phyloP scores from a whole-genome alignment of 2,797 vertebrate species.

The Neostethus bicornis region DNA sequence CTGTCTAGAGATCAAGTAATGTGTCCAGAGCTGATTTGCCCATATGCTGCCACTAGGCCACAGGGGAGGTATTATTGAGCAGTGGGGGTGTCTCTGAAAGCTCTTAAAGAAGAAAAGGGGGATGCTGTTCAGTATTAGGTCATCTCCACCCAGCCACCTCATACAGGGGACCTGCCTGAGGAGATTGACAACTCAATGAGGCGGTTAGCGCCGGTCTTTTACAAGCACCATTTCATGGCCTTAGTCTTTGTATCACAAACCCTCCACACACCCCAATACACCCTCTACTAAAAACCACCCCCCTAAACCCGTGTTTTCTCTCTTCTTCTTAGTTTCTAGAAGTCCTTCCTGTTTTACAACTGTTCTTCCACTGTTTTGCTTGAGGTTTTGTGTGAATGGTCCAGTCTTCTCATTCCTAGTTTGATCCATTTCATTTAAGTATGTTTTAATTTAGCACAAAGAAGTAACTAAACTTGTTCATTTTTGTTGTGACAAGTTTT shows the following conservation, averaged over 20 bases:
- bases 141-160: conserved; percentile 67
- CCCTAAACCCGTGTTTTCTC: conserved; percentile 13
- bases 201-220: conserved; percentile 68
- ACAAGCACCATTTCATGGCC: conserved; percentile 75
- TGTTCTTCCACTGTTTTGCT: conserved; percentile 15
- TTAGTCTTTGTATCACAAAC: conserved; percentile 64
- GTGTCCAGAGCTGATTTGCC: conserved; percentile 28
- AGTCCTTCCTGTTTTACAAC: conserved; percentile 5
- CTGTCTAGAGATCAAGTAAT: conserved; percentile 19
- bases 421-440: not conserved
- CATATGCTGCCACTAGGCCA: conserved; percentile 41
- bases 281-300: conserved; percentile 17
- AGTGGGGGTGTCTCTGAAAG: conserved; percentile 60
- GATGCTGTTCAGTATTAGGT: conserved; percentile 66
- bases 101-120: conserved; percentile 38
- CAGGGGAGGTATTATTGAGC: conserved; percentile 37
- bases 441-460: not conserved
- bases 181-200: conserved; percentile 90
- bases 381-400: not conserved
- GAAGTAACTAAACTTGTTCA: not conserved
- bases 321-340: conserved; percentile 16
- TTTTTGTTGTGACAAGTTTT: not conserved
- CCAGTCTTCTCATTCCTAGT: not conserved
- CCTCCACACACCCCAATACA: conserved; percentile 12
- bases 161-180: conserved; percentile 65